Conservation (phyloP, 2,797 vertebrate genomes). For the Austrolebias charrua region DNA sequence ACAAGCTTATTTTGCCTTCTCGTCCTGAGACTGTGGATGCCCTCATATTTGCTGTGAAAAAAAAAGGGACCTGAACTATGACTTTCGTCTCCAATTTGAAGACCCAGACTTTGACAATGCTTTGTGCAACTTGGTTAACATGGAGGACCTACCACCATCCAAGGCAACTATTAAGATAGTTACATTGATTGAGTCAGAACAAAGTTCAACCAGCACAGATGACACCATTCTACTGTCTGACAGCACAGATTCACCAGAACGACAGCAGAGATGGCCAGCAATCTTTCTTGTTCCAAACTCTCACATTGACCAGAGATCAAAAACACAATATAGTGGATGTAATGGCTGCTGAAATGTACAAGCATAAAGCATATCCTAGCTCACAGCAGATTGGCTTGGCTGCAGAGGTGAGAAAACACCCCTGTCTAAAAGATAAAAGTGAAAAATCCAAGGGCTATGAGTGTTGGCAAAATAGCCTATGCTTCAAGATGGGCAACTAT, state of each 20-base stretch:
- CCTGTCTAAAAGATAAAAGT: constrained; percentile 20
- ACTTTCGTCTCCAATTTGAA: too few species aligned
- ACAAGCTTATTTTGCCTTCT: too few species aligned
- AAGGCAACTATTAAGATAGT: too few species aligned
- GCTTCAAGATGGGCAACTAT: too few species aligned
- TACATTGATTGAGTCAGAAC: too few species aligned
- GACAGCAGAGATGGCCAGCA: background rate
- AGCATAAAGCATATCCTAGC: constrained; percentile 34
- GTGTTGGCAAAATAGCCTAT: constrained; percentile 32
- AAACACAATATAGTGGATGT: constrained; percentile 34
- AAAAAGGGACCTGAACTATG: too few species aligned
- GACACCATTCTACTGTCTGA: background rate
- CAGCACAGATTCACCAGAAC: constrained; percentile 13
- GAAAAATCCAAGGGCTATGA: constrained; percentile 2
- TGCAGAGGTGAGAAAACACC: constrained; percentile 39
- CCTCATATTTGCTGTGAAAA: too few species aligned
- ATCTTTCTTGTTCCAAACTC: background rate
- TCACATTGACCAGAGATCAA: constrained; percentile 16
- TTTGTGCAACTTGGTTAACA: too few species aligned
- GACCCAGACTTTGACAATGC: too few species aligned
- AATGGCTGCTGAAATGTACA: constrained; percentile 33
- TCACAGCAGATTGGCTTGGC: constrained; percentile 11
- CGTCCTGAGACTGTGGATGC: too few species aligned
- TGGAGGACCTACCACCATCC: too few species aligned
- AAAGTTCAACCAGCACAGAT: too few species aligned